A percentile compares a stretch with the other conserved stretches of the same genome.
Evolutionary conservation across 1,140 invertebrate genomes (phyloP).

Genomic region (Ceratina australensis): DNA sequence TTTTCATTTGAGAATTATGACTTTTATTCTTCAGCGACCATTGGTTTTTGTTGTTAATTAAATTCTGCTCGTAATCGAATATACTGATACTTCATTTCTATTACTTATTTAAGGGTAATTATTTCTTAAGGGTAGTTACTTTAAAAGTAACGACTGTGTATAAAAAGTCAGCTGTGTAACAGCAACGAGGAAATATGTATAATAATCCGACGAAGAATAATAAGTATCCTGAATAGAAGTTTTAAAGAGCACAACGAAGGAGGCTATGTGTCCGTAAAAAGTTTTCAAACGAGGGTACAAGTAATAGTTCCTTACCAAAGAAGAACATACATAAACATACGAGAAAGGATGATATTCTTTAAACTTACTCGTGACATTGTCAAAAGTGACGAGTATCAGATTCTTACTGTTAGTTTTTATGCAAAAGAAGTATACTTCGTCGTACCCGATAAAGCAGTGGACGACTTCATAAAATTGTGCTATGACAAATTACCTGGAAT

Average conservation of each 20-base stretch:
- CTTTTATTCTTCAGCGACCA: too few species aligned
- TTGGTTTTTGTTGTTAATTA: too few species aligned
- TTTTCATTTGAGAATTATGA: too few species aligned
- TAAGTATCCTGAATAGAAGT: conserved; percentile 13
- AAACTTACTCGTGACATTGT: too few species aligned
- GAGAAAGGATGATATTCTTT: not conserved
- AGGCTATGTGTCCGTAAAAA: not conserved
- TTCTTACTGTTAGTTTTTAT: not conserved
- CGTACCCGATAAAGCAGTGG: not conserved
- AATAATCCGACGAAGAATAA: too few species aligned
- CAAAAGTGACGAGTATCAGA: not conserved
- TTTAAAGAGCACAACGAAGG: not conserved
- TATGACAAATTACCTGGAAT: conserved; percentile 13
- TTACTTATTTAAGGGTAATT: not conserved
- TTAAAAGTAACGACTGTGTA: not conserved
- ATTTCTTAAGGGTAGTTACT: too few species aligned
- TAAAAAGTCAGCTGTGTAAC: not conserved
- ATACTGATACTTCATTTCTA: too few species aligned
- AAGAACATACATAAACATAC: not conserved
- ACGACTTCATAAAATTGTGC: conserved; percentile 1
- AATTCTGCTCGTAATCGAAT: not conserved
- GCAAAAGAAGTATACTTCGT: not conserved
- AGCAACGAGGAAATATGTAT: too few species aligned
- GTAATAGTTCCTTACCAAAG: too few species aligned
- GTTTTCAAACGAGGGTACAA: not conserved